A percentile compares a stretch with the other conserved stretches of the same genome.
Evolutionary conservation across 2,797 vertebrate species (phyloP).

Genomic region (Strix occidentalis): DNA sequence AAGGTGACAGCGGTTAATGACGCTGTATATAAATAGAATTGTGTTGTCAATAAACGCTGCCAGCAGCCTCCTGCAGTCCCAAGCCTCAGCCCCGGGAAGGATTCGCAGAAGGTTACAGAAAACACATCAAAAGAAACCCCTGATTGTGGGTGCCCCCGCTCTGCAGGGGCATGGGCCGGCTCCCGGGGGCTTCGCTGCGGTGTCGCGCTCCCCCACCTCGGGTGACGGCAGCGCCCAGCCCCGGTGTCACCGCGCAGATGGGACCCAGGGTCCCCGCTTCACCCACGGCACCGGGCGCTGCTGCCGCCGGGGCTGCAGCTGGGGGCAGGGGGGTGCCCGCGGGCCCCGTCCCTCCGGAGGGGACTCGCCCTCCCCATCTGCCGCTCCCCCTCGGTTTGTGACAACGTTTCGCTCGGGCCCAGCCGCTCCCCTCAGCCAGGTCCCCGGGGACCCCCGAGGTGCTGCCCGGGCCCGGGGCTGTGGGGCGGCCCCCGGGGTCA

Average conservation of each 20-base stretch:
- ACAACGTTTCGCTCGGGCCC: background rate
- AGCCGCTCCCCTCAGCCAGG: too few relatives aligned
- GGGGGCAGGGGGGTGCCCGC: too few relatives aligned
- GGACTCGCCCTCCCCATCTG: background rate
- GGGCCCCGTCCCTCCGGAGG: too few relatives aligned
- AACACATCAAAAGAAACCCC: background rate
- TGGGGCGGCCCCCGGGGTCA: too few relatives aligned
- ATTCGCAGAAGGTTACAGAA: background rate
- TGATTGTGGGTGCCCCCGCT: fast-evolving
- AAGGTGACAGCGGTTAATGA: background rate
- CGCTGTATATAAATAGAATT: background rate
- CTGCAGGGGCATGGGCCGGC: fast-evolving
- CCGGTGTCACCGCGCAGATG: background rate
- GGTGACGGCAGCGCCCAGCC: background rate
- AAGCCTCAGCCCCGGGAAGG: background rate
- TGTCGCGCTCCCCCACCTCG: fast-evolving
- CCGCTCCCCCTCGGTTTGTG: background rate
- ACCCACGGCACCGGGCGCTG: too few relatives aligned
- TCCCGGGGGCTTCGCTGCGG: too few relatives aligned
- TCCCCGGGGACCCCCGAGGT: too few relatives aligned
- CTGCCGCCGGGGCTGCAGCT: too few relatives aligned
- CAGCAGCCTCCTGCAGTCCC: background rate
- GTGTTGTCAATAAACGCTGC: background rate
- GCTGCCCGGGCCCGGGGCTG: background rate
- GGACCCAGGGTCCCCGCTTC: background rate